Evolutionary conservation across 2,888 invertebrate species (phyloP).

Genomic region (Seira musarum): DNA sequence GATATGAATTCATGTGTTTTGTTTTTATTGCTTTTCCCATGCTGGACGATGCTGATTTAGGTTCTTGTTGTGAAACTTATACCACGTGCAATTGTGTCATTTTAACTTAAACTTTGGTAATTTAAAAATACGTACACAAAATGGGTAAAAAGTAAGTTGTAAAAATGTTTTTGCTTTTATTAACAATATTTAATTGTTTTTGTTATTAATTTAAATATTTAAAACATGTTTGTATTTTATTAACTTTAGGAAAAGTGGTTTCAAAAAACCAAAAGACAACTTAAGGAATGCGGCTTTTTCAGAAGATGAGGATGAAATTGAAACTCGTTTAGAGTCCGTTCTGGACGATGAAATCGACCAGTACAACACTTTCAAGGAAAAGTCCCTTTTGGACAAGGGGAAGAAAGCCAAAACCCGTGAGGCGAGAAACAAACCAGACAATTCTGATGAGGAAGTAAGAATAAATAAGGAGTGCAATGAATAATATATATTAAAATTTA

Average conservation of each 20-base stretch:
- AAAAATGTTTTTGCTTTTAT: background rate
- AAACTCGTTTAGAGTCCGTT: conserved; percentile 60
- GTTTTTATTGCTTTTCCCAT: no score
- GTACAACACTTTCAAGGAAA: conserved; percentile 63
- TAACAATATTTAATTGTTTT: background rate
- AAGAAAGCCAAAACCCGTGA: conserved; percentile 41
- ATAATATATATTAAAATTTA: background rate
- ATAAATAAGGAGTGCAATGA: conserved; percentile 1
- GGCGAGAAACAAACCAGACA: conserved; percentile 11
- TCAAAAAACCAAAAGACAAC: conserved; percentile 56
- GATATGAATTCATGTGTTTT: no score
- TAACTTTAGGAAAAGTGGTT: conserved; percentile 55
- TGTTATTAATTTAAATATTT: background rate
- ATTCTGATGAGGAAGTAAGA: conserved; percentile 62
- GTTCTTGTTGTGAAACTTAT: no score
- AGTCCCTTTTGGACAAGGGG: conserved; percentile 57
- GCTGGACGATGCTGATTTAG: no score
- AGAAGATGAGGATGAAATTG: conserved; percentile 64
- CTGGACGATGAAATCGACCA: conserved; percentile 69
- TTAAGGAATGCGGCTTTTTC: conserved; percentile 61
- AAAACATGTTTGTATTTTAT: background rate
- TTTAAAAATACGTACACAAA: no score
- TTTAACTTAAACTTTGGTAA: no score
- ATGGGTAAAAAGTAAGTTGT: conserved; percentile 43
- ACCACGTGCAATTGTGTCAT: no score